Percentiles rank a stretch among this genome's conserved stretches.
phyloP scores from a whole-genome alignment of 2,797 vertebrate genomes.

The Florisuga fusca region DNA sequence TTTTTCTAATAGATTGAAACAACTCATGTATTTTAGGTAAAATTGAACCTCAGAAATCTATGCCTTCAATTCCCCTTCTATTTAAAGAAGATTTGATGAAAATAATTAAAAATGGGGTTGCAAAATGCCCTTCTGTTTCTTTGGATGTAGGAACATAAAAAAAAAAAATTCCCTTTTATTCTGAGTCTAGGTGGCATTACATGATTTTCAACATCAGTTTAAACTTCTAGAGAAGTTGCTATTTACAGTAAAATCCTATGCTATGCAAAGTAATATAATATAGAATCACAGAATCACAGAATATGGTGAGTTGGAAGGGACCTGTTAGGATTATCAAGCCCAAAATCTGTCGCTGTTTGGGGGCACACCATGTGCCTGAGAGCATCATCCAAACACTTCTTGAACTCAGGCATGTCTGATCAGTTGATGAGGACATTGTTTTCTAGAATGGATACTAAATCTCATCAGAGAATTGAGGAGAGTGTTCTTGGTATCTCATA shows the following conservation, averaged over 20 bases:
- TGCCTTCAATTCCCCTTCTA: background rate
- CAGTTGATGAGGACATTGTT: conserved; percentile 47
- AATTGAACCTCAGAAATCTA: background rate
- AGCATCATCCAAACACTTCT: too few species aligned
- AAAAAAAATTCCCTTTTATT: background rate
- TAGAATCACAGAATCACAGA: too few species aligned
- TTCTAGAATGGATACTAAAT: conserved; percentile 25
- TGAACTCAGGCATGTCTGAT: background rate
- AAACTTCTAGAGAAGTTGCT: background rate
- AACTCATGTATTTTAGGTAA: background rate
- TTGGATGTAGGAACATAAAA: background rate
- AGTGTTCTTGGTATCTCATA: background rate
- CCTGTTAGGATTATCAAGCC: too few species aligned
- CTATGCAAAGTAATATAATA: background rate
- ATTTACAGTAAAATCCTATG: background rate
- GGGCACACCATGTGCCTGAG: too few species aligned
- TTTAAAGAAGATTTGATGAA: background rate
- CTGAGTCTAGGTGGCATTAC: background rate
- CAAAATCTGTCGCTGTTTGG: too few species aligned
- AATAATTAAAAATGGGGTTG: background rate
- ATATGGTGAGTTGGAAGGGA: too few species aligned
- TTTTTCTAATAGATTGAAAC: background rate
- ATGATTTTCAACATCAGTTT: background rate
- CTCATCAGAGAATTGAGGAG: background rate
- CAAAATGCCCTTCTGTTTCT: background rate